Evolutionary conservation across 2,797 vertebrate genomes (phyloP).

Genomic region (Toxotes lorentzi): DNA sequence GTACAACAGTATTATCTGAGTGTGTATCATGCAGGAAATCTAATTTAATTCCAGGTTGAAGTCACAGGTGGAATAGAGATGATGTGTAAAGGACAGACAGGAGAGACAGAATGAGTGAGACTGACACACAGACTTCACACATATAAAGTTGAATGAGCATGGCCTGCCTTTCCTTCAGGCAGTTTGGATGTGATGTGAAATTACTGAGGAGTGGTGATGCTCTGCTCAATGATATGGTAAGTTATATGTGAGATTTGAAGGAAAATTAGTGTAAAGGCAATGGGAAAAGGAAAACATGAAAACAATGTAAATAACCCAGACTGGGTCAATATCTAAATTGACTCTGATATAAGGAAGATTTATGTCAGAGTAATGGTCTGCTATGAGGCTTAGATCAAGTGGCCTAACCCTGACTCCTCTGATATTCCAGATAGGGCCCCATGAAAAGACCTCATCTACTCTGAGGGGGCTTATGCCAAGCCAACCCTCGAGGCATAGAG

Average conservation of each 20-base stretch:
- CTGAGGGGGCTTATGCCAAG: constrained; percentile 17
- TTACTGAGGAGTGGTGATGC: constrained; percentile 41
- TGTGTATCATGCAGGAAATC: constrained; percentile 63
- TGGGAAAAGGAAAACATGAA: constrained; percentile 34
- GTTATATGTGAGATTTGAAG: constrained; percentile 29
- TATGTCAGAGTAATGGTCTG: constrained; percentile 21
- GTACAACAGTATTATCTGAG: constrained; percentile 37
- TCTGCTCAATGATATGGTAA: constrained; percentile 37
- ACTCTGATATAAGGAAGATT: constrained; percentile 35
- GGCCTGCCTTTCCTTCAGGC: constrained; percentile 85
- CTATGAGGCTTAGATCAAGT: constrained; percentile 27
- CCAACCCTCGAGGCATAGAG: constrained; percentile 39
- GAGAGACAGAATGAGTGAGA: constrained; percentile 37
- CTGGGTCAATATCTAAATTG: constrained; percentile 15
- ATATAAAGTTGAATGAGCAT: constrained; percentile 71
- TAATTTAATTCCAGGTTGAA: constrained; percentile 35
- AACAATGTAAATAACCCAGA: neutral
- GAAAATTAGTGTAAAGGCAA: constrained; percentile 34
- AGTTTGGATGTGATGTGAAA: constrained; percentile 62
- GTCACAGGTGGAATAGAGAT: constrained; percentile 31
- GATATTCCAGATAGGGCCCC: constrained; percentile 57
- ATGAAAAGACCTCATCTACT: constrained; percentile 44
- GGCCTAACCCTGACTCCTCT: constrained; percentile 27
- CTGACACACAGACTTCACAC: constrained; percentile 62
- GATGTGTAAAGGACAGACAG: constrained; percentile 51